Percentiles rank a stretch among this genome's conserved stretches.
Evolutionary conservation across 2,888 invertebrate genomes (phyloP).

Genomic region (Ectemnius cavifrons): DNA sequence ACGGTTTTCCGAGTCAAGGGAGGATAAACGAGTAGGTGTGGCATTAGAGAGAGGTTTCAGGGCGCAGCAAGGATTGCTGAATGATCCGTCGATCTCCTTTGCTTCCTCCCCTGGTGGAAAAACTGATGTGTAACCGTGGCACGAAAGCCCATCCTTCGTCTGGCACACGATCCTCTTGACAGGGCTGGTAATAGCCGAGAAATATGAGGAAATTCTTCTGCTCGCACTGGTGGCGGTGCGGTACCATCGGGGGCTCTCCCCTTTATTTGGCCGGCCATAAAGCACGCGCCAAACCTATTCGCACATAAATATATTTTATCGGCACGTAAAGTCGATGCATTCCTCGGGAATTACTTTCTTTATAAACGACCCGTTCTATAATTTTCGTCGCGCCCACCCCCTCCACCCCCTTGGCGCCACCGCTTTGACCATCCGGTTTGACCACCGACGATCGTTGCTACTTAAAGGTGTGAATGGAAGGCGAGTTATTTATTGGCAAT

Average conservation of each 20-base stretch:
- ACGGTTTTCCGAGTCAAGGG: constrained; percentile 24
- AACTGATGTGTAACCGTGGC: constrained; percentile 1
- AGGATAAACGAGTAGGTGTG: constrained; percentile 37
- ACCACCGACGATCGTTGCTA: neutral
- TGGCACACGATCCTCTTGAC: constrained; percentile 32
- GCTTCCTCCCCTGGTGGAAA: constrained; percentile 9
- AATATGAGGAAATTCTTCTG: constrained; percentile 71
- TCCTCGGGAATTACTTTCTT: constrained; percentile 42
- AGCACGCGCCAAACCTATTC: constrained; percentile 39
- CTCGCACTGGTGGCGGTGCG: neutral
- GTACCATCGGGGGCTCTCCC: constrained; percentile 15
- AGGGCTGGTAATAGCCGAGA: constrained; percentile 66
- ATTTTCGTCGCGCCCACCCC: constrained; percentile 5
- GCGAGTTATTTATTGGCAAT: too few species aligned
- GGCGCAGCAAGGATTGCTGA: constrained; percentile 4
- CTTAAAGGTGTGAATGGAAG: neutral
- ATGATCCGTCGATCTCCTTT: neutral
- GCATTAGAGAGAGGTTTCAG: neutral
- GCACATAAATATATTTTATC: constrained; percentile 38
- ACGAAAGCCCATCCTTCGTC: constrained; percentile 9
- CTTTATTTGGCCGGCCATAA: constrained; percentile 52
- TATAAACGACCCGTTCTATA: constrained; percentile 21
- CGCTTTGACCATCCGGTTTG: too few species aligned
- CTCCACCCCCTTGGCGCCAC: neutral
- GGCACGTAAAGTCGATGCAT: constrained; percentile 22